Evolutionary conservation across 2,888 invertebrate species (phyloP).

Genomic region (Limnephilus rhombicus): DNA sequence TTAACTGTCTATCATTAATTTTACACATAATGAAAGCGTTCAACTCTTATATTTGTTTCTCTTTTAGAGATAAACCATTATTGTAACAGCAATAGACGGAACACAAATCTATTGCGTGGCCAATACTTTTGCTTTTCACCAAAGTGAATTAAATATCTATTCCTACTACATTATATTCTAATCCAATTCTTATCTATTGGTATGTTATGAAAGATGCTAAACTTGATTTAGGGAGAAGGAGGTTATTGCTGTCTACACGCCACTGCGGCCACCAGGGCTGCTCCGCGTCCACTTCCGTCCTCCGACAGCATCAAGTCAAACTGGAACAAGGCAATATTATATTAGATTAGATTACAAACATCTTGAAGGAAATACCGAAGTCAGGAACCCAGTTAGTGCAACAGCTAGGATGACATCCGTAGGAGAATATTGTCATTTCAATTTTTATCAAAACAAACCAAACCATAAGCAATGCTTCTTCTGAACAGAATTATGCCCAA

Average conservation of each 20-base stretch:
- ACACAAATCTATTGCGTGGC: constrained; percentile 51
- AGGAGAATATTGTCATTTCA: not conserved
- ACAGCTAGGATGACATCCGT: too few relatives aligned
- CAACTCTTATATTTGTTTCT: constrained; percentile 17
- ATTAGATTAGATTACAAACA: not conserved
- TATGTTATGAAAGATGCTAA: constrained; percentile 65
- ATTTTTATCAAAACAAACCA: too few relatives aligned
- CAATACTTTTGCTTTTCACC: constrained; percentile 53
- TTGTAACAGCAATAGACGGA: constrained; percentile 50
- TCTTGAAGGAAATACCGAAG: not conserved
- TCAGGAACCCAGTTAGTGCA: not conserved
- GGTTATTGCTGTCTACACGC: constrained; percentile 80
- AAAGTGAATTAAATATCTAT: constrained; percentile 50
- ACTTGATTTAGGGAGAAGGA: constrained; percentile 46
- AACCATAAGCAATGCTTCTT: too few relatives aligned
- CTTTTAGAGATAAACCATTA: constrained; percentile 40
- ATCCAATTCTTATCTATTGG: constrained; percentile 65
- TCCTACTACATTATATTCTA: constrained; percentile 49
- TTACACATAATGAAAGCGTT: constrained; percentile 33
- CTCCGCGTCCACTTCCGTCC: constrained; percentile 97
- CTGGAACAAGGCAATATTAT: constrained; percentile 73
- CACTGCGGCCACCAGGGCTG: constrained; percentile 97
- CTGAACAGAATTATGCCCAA: too few relatives aligned
- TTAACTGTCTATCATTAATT: constrained; percentile 42
- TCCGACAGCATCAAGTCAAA: constrained; percentile 96